Base-by-base conservation (phyloP, 2,113 vertebrate species). In the Podarcis cretensis region DNA sequence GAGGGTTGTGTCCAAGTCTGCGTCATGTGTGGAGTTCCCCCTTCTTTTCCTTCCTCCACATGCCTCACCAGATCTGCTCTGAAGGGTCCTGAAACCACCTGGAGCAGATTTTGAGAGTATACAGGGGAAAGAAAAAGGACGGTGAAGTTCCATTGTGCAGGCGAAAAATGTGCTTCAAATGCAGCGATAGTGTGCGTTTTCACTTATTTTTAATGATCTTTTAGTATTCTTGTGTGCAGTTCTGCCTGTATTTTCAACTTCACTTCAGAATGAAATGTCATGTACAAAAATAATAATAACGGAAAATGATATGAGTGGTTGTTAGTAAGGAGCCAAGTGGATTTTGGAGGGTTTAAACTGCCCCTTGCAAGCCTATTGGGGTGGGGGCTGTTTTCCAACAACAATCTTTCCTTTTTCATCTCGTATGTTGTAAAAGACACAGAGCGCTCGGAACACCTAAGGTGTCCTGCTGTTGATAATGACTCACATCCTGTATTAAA, bases 401-500 rank as follows among this genome's bases (percentile, higher is more conserved):
- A 43, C 63, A 48, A 80, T 71, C 27, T 54, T 73, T 48, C 16
- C 27, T 2, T 73, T 74, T 30, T 40, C 8, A 43, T 75, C 80
- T 87, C 57, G 83, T 91, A 86, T 0, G 81, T 57, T 92, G 73
- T 59, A 92, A 68, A 93, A 93, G 90, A 92, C 54, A 88, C 0
- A 0, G 84, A 90, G 86, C 93, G 25, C 91, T 88, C 54, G 87
- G 83, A 92, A 82, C 90, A 94, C 88, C 91, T 94, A 94, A 94
- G 90, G 89, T 92, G 87, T 90, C 94, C 92, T 90, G 90, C 90
- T 93, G 92, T 75, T 93, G 81, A 84, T 87, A 91, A 94, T 95
- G 94, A 96, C 92, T 95, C 94, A 95, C 83, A 93, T 92, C 92
- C 93, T 94, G 85, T 71, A 83, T 5, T 81, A 63, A 63, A 20